A percentile compares a stretch with the other conserved stretches of the same genome.
These are phyloP conservation scores for Mastomys coucha DNA, from an alignment of 2,113 vertebrate species.

Conservation along the genomic window DNA sequence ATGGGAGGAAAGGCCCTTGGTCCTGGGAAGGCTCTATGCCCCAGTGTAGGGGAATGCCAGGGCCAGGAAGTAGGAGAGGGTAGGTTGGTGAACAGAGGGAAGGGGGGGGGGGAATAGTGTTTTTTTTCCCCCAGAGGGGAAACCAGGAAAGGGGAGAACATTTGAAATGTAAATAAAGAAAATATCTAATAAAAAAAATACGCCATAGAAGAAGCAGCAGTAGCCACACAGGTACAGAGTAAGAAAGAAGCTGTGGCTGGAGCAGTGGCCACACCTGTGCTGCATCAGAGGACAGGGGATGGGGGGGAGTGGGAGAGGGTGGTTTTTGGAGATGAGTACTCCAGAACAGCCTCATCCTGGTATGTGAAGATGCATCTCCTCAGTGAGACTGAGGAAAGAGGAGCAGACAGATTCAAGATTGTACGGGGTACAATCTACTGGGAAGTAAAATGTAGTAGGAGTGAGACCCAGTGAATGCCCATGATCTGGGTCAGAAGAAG, in stretches of 20 bases:
- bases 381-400: not conserved
- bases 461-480: not conserved
- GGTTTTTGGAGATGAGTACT: not conserved
- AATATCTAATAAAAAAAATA: too few species aligned
- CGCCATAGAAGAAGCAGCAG: accelerated
- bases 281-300: not conserved
- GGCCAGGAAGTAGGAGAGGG: too few species aligned
- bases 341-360: not conserved
- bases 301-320: accelerated
- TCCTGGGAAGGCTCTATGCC: too few species aligned
- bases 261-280: not conserved
- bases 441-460: not conserved
- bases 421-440: not conserved
- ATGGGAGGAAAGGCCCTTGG: too few species aligned
- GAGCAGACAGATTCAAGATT: not conserved
- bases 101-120: too few species aligned
- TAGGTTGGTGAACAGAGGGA: too few species aligned
- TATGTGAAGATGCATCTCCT: not conserved
- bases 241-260: not conserved
- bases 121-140: too few species aligned
- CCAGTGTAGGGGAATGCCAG: too few species aligned
- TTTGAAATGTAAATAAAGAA: too few species aligned
- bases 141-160: too few species aligned
- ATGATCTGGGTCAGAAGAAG: not conserved
- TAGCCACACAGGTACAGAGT: accelerated